Evolutionary conservation across 2,888 invertebrate species (phyloP).

Genomic region (Heteromyza rotundicornis): DNA sequence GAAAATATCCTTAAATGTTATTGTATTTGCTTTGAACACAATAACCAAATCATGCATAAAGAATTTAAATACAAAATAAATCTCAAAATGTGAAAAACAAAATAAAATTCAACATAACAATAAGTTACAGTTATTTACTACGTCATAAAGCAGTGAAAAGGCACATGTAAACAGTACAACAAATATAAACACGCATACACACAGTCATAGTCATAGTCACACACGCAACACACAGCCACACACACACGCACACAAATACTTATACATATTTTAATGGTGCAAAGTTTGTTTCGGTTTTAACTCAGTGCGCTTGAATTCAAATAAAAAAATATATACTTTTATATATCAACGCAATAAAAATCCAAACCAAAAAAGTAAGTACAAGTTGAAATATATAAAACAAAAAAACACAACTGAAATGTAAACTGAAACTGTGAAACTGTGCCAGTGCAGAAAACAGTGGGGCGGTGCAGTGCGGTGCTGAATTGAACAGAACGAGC

Average conservation of each 20-base stretch:
- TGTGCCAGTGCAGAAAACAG: background rate
- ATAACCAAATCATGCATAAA: background rate
- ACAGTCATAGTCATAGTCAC: conserved; percentile 18
- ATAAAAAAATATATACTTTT: conserved; percentile 16
- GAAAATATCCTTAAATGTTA: too few species aligned
- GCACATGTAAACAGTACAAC: background rate
- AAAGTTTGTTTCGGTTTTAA: conserved; percentile 60
- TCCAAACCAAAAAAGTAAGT: conserved; percentile 13
- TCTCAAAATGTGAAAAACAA: too few species aligned
- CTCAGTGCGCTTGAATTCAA: conserved; percentile 55
- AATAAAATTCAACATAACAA: background rate
- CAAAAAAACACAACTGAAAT: conserved; percentile 21
- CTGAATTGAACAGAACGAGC: background rate
- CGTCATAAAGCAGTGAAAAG: too few species aligned
- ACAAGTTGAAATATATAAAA: conserved; percentile 1
- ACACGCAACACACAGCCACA: conserved; percentile 12
- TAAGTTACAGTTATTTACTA: conserved; percentile 1
- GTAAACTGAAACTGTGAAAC: conserved; percentile 14
- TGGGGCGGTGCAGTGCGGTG: conserved; percentile 13
- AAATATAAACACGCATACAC: conserved; percentile 39
- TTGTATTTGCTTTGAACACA: too few species aligned
- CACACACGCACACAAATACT: conserved; percentile 16
- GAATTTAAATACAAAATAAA: too few species aligned
- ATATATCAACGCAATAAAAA: conserved; percentile 10
- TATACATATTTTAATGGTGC: conserved; percentile 44